Percentiles rank a stretch among this genome's conserved stretches.
Evolutionary conservation across 2,888 invertebrate species (phyloP).

Genomic region (Pandemis corylana): DNA sequence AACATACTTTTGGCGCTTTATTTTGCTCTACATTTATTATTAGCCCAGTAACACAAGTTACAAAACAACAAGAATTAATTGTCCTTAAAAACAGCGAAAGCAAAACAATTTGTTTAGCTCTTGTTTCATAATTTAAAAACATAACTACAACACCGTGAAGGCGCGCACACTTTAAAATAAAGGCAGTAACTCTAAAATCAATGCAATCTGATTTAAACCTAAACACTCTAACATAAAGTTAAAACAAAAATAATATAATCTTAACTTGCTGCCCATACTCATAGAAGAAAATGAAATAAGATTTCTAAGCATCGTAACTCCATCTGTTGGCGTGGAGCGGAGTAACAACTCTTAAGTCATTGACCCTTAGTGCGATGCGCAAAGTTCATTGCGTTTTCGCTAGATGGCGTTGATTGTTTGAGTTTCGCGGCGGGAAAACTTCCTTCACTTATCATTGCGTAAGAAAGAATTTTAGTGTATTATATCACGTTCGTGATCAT

Average conservation of each 20-base stretch:
- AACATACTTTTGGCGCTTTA: not conserved
- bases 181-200: not conserved
- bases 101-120: constrained; percentile 19
- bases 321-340: constrained; percentile 15
- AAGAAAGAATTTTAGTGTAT: not conserved
- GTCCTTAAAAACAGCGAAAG: constrained; percentile 15
- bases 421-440: constrained; percentile 21
- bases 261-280: not conserved
- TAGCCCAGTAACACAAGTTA: not conserved
- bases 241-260: not conserved
- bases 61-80: constrained; percentile 11
- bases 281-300: not conserved
- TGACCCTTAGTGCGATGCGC: not conserved
- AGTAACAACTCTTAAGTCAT: not conserved
- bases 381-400: constrained; percentile 5
- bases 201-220: not conserved
- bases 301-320: constrained; percentile 1
- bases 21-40: not conserved
- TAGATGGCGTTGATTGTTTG: constrained; percentile 24
- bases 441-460: constrained; percentile 1
- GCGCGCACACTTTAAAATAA: not conserved
- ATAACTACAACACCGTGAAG: not conserved
- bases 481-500: not conserved
- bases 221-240: not conserved
- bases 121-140: constrained; percentile 15